phyloP scores from a whole-genome alignment of 2,888 invertebrate species.

The Pasiphila rectangulata region DNA sequence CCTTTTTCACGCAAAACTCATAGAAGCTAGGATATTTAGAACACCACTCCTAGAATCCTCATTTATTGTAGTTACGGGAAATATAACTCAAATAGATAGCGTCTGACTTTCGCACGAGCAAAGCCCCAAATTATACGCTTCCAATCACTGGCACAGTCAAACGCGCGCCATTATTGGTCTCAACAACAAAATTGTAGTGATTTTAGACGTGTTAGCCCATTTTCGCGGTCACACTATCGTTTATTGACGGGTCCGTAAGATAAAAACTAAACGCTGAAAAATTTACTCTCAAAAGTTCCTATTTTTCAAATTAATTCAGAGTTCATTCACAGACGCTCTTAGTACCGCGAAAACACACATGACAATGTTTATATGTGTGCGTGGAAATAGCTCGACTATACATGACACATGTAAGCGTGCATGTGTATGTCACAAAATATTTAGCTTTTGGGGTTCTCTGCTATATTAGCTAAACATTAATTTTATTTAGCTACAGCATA shows the following conservation, averaged over 20 bases:
- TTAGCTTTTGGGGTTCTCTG: too few species aligned
- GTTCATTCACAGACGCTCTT: constrained; percentile 54
- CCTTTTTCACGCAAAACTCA: constrained; percentile 54
- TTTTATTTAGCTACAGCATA: too few species aligned
- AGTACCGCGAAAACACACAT: constrained; percentile 69
- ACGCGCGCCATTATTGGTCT: constrained; percentile 71
- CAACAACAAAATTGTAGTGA: constrained; percentile 34
- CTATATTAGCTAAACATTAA: too few species aligned
- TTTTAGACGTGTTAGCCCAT: constrained; percentile 31
- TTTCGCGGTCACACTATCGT: constrained; percentile 24
- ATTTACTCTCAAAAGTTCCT: not conserved
- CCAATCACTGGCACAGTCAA: constrained; percentile 54
- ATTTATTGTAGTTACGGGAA: constrained; percentile 48
- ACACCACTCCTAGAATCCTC: constrained; percentile 38
- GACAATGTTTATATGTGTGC: constrained; percentile 36
- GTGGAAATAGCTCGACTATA: constrained; percentile 33
- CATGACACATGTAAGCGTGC: constrained; percentile 24
- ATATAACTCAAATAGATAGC: constrained; percentile 50
- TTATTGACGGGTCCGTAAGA: not conserved
- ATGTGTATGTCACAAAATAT: not conserved
- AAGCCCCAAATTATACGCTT: constrained; percentile 66
- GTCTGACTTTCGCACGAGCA: constrained; percentile 53
- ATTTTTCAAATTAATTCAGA: constrained; percentile 32
- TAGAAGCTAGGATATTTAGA: constrained; percentile 33
- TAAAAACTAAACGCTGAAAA: constrained; percentile 17